Base-by-base conservation (phyloP, 35 echinoderm and acorn worm species). In the Heliocidaris tuberculata region DNA sequence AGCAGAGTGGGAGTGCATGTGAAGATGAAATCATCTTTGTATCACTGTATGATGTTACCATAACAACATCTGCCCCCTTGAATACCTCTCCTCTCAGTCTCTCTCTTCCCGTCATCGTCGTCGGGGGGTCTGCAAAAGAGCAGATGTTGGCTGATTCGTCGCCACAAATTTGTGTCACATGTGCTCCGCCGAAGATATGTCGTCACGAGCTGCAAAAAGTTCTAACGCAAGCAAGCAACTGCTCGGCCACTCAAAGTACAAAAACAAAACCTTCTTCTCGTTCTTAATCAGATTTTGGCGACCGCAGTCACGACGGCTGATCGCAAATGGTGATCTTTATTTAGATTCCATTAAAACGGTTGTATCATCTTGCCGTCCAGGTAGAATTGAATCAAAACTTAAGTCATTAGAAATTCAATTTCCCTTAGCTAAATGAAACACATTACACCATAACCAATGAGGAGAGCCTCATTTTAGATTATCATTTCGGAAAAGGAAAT, bases 261-360 rank as follows among this genome's bases (percentile, higher is more conserved):
- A 78, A 78, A 78, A 78, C 65, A 78, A 78, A 78, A 78, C 65
- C 65, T 8, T 78, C 65, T 78, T 78, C 65, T 78, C 19, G 7
- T 27, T n/a, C 17, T 78, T 78, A 78, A 78, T 78, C 65, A 78
- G 65, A 78, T 78, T 70, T 21, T 78, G 65, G 65, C 21, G n/a
- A 24, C 27, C 19, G 65, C 65, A 78, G 65, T 78, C 65, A 78
- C 65, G 65, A 78, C 27, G 65, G 7, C 65, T 78, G 65, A 78
- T 27, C 65, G 27, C 65, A 78, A 78, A 78, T 78, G n/a, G 65
- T 78, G 65, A 78, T 78, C 65, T 78, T 78, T 78, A 78, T 78
- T 78, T 78, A 78, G 65, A 78, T 78, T 78, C 65, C 65, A 78
- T 78, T 78, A 78, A 78, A 78, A 78, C n/a, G 19, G 65, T 29